Percentiles rank a stretch among this genome's conserved stretches.
phyloP scores from a whole-genome alignment of 2,113 vertebrate species.

The Clarias macrocephalus region DNA sequence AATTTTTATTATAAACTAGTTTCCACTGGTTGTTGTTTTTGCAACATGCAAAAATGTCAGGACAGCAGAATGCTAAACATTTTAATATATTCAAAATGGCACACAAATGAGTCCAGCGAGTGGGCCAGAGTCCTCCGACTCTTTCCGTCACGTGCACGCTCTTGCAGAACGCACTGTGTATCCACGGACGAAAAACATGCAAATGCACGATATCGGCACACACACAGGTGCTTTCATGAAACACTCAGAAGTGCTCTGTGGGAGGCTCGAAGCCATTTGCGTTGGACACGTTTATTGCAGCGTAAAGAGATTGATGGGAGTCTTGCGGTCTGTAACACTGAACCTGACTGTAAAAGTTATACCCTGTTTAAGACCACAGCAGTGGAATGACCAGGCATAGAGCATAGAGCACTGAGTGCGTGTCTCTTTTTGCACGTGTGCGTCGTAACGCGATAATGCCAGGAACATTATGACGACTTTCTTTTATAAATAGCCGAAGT shows the following conservation, averaged over 20 bases:
- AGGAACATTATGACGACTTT: background rate
- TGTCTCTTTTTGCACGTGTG: background rate
- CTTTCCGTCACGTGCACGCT: constrained; percentile 48
- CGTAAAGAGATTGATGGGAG: background rate
- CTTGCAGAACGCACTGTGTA: constrained; percentile 24
- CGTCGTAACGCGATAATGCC: background rate
- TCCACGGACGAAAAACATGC: background rate
- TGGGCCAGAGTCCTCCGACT: constrained; percentile 32
- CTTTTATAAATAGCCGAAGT: constrained; percentile 13
- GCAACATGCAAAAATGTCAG: constrained; percentile 59
- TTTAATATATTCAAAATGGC: constrained; percentile 69
- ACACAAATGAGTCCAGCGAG: constrained; percentile 62
- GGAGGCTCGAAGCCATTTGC: background rate
- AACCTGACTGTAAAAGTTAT: background rate
- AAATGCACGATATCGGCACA: background rate
- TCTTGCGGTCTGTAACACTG: background rate
- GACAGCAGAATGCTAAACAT: constrained; percentile 48
- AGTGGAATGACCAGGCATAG: background rate
- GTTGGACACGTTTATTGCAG: constrained; percentile 8
- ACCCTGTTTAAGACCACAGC: background rate
- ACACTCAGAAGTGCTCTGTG: background rate
- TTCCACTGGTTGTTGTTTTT: constrained; percentile 34
- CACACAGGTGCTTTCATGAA: background rate
- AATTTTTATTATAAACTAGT: constrained; percentile 31
- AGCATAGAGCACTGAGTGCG: background rate